Evolutionary conservation across 2,888 invertebrate genomes (phyloP).

Genomic region (Xestia rhomboidea): DNA sequence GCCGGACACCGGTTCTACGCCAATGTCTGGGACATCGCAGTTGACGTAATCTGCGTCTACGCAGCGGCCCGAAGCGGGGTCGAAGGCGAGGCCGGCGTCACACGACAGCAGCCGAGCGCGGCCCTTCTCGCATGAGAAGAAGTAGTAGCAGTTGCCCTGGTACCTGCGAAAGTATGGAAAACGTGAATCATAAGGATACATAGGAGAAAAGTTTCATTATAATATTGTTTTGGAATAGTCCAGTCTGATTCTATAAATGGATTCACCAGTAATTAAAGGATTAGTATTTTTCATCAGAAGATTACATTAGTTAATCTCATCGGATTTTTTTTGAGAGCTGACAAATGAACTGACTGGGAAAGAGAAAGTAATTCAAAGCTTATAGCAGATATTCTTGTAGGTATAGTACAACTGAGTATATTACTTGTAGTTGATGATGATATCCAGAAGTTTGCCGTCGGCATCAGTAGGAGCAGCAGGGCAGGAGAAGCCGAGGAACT

Average conservation of each 20-base stretch:
- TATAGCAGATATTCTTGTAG: background rate
- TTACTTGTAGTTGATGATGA: constrained; percentile 77
- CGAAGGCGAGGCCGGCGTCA: constrained; percentile 80
- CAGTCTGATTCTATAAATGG: background rate
- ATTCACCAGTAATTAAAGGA: background rate
- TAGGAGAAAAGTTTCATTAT: background rate
- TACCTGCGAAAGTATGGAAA: constrained; percentile 69
- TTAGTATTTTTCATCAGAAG: background rate
- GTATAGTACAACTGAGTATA: constrained; percentile 11
- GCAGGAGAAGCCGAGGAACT: constrained; percentile 79
- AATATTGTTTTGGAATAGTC: background rate
- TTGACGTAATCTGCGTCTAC: constrained; percentile 70
- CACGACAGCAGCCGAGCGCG: constrained; percentile 78
- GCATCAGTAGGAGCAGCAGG: constrained; percentile 71
- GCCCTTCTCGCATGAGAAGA: constrained; percentile 79
- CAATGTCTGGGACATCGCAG: background rate
- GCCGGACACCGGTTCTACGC: background rate
- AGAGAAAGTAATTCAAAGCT: background rate
- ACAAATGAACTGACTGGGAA: background rate
- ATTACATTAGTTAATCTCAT: background rate
- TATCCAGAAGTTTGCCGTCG: constrained; percentile 66
- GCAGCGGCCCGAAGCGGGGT: constrained; percentile 72
- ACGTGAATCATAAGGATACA: background rate
- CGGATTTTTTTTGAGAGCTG: background rate
- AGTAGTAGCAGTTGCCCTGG: constrained; percentile 77